Conservation (phyloP, 2,113 vertebrate species). For the Oncorhynchus nerka region DNA sequence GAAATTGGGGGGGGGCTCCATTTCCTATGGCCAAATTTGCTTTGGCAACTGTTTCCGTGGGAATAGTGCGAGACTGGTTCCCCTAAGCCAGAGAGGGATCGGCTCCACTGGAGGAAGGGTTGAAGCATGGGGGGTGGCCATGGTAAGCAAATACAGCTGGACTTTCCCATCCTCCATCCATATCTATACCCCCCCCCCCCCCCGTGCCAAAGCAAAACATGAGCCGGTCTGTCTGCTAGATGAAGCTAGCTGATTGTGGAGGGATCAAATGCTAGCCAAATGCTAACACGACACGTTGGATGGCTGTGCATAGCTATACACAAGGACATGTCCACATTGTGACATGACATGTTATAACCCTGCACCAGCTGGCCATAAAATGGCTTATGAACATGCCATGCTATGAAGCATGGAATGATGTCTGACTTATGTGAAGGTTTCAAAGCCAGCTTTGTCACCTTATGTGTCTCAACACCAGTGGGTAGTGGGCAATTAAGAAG, state of each 20-base stretch:
- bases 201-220: conserved; percentile 11
- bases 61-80: conserved; percentile 62
- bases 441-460: too few relatives aligned
- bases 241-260: conserved; percentile 29
- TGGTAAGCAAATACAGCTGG: conserved; percentile 67
- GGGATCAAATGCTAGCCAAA: conserved; percentile 25
- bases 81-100: conserved; percentile 35
- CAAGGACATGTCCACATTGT: too few relatives aligned
- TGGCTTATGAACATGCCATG: too few relatives aligned
- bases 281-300: conserved; percentile 2
- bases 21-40: conserved; percentile 73
- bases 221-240: conserved; percentile 22
- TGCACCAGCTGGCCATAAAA: too few relatives aligned
- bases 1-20: conserved; percentile 54
- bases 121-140: conserved; percentile 22
- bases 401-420: too few relatives aligned
- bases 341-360: too few relatives aligned
- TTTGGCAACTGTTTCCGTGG: conserved; percentile 77
- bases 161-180: conserved; percentile 45
- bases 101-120: conserved; percentile 30
- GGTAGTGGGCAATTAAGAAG: too few relatives aligned
- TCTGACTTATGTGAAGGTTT: too few relatives aligned
- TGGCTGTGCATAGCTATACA: too few relatives aligned
- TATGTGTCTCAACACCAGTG: too few relatives aligned
- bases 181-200: background rate